These are phyloP conservation scores for Campaea margaritaria DNA, from an alignment of 2,888 invertebrate species.

Conservation along the genomic window DNA sequence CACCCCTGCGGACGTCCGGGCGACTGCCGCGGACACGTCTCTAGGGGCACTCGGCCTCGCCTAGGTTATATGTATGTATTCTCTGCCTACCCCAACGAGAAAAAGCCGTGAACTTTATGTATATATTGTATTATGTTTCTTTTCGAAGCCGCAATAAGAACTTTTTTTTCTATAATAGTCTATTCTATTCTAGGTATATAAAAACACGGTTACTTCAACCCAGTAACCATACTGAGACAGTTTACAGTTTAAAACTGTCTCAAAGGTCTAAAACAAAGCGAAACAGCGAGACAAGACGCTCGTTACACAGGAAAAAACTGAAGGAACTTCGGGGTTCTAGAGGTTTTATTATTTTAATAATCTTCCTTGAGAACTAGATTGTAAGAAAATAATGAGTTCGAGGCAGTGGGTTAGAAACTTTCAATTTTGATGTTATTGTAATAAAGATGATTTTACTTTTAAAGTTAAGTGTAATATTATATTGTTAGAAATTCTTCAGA, in stretches of 20 bases:
- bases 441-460: neutral
- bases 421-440: conserved; percentile 1
- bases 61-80: too few species aligned
- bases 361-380: conserved; percentile 21
- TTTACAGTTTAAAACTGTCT: conserved; percentile 20
- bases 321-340: conserved; percentile 14
- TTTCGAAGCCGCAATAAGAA: too few species aligned
- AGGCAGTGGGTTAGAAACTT: conserved; percentile 14
- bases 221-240: conserved; percentile 1
- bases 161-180: too few species aligned
- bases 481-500: neutral
- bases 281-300: conserved; percentile 23
- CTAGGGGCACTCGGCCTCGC: too few species aligned
- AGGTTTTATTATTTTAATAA: conserved; percentile 12
- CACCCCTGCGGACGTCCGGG: too few species aligned
- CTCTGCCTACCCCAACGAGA: too few species aligned
- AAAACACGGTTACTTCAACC: too few species aligned
- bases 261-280: conserved; percentile 24
- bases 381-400: conserved; percentile 25
- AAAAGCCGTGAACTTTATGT: too few species aligned
- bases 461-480: neutral
- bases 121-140: too few species aligned
- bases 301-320: conserved; percentile 23
- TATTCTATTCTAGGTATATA: too few species aligned
- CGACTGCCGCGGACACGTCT: too few species aligned